These are phyloP conservation scores for Macrotus californicus DNA, from an alignment of 2,113 vertebrate genomes.

Conservation along the genomic window DNA sequence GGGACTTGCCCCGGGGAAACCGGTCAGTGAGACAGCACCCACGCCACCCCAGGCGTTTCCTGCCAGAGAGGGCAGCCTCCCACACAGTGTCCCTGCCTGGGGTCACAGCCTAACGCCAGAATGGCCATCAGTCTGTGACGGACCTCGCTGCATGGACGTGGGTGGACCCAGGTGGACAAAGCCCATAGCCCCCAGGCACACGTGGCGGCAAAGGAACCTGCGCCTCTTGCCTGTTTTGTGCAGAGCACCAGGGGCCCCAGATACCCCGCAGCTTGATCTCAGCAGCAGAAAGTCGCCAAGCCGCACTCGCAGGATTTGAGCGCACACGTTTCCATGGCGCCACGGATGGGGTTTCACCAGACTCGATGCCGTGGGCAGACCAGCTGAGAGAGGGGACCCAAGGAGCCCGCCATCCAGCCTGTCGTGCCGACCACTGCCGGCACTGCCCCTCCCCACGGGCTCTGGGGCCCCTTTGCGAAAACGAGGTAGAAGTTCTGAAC, in stretches of 20 bases:
- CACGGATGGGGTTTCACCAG: too few species aligned
- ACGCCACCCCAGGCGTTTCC: neutral
- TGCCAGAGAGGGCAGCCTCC: neutral
- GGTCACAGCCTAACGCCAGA: neutral
- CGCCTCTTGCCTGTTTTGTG: fast-evolving
- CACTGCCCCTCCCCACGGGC: fast-evolving
- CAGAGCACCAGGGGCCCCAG: neutral
- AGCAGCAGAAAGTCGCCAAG: fast-evolving
- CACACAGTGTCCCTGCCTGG: fast-evolving
- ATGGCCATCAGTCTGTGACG: fast-evolving
- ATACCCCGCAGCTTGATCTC: neutral
- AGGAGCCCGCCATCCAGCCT: neutral
- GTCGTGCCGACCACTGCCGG: too few species aligned
- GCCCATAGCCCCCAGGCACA: fast-evolving
- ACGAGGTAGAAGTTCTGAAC: neutral
- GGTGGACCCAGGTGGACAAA: fast-evolving
- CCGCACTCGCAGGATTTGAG: fast-evolving
- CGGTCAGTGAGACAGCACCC: neutral
- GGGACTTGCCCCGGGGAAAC: too few species aligned
- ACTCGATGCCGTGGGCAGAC: too few species aligned
- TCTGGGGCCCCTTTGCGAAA: neutral
- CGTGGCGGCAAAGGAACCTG: fast-evolving
- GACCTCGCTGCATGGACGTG: fast-evolving
- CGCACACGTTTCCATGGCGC: fast-evolving
- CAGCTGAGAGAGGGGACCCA: neutral